Evolutionary conservation across 2,888 invertebrate genomes (phyloP), one percentile per base, ranked within the genome.

Genomic region (Tanytarsus gracilentus): DNA sequence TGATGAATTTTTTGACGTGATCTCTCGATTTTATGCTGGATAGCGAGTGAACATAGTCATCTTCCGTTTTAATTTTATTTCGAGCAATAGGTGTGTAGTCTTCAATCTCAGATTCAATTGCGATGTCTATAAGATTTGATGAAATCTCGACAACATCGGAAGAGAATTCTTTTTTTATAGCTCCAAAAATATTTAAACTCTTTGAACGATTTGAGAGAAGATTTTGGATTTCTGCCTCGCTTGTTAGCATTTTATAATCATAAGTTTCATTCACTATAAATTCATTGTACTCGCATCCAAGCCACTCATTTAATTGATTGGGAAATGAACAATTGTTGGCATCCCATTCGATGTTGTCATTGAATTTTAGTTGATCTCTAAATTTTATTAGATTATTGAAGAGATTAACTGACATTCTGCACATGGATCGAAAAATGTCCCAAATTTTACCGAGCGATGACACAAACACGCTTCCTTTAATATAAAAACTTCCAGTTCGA

Each of bases 401-500:
- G 3, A 21, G 23, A 8, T 14, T n/a, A 1, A 44, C 30, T 11
- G 18, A 11, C n/a, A 18, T 23, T 23, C 48, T 30, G 16, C 58
- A 58, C 14, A 58, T 40, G 11, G 29, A 21, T n/a, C 58, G 27
- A 7, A 29, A n/a, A 5, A n/a, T 14, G 30, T 48, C 25, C 58
- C 58, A 58, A 4, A 58, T 23, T 11, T 39, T 58, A 1, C 30
- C 48, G 4, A 58, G 21, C 6, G 58, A 29, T 18, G 36, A 14
- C 1, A 58, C 11, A 29, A 48, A 48, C 11, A 58, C 21, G 11
- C 29, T n/a, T 18, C 58, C 58, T 33, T 48, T 58, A 8, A 44
- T n/a, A 14, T 48, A 58, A 11, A 58, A 58, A 44, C 58, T 48
- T 29, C 58, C 58, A 6, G 30, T 30, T 33, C 23, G 21, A 6